Conservation (phyloP, 2,113 vertebrate genomes). For the Podarcis muralis region DNA sequence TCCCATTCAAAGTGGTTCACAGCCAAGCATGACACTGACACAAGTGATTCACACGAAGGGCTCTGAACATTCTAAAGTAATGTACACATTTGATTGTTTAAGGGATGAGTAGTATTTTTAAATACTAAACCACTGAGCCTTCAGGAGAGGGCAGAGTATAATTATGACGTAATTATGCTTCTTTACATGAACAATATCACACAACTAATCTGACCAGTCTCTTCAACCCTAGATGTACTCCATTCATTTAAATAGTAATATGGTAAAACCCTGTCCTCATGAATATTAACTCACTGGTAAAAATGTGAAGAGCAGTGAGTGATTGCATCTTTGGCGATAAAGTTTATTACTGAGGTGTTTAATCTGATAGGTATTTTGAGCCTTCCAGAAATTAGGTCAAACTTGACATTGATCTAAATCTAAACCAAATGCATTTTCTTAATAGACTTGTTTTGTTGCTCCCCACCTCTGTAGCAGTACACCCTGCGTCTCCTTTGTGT, state of each 20-base stretch:
- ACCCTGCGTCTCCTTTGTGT: not conserved
- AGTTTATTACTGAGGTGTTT: not conserved
- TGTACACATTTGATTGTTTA: not conserved
- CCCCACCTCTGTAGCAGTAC: not conserved
- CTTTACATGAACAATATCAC: not conserved
- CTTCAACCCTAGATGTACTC: accelerated
- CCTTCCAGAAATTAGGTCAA: not conserved
- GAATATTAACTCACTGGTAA: not conserved
- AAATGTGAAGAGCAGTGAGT: accelerated
- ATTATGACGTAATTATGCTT: not conserved
- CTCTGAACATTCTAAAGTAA: not conserved
- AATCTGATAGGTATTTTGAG: not conserved
- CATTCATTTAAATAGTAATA: not conserved
- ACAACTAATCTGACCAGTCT: not conserved
- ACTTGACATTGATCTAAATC: not conserved
- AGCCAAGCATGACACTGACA: not conserved
- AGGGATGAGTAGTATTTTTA: not conserved
- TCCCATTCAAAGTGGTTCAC: not conserved
- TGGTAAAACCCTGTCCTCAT: not conserved
- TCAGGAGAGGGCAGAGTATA: not conserved
- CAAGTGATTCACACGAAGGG: not conserved
- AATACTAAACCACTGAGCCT: not conserved
- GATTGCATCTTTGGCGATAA: slow-evolving; percentile 5
- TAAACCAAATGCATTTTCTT: not conserved
- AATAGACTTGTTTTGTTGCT: not conserved